Conservation (phyloP, 2,888 invertebrate genomes). For the Tillus elongatus region DNA sequence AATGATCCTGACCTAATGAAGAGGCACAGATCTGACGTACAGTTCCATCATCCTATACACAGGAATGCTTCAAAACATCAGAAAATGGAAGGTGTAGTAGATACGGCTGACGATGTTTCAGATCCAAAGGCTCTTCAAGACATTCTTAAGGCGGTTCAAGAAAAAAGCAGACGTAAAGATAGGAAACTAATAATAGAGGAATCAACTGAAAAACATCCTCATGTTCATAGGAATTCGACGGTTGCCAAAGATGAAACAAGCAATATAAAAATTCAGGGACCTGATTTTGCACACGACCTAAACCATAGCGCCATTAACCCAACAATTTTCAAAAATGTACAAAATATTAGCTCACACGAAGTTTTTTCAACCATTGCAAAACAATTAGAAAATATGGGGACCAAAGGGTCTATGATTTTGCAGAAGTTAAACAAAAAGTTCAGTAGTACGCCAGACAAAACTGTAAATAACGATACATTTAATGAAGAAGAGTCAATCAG, state of each 20-base stretch:
- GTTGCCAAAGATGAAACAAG: conserved; percentile 41
- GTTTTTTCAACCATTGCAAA: conserved; percentile 51
- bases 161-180: conserved; percentile 31
- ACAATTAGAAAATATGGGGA: conserved; percentile 50
- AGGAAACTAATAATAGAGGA: conserved; percentile 35
- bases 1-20: conserved; percentile 58
- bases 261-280: conserved; percentile 28
- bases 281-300: too few relatives aligned
- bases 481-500: conserved; percentile 10
- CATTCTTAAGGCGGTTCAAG: conserved; percentile 30
- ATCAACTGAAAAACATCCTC: conserved; percentile 34
- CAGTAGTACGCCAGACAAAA: conserved; percentile 30
- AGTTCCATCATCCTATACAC: conserved; percentile 50
- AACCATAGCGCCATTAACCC: too few relatives aligned
- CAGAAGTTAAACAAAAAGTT: conserved; percentile 46
- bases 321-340: too few relatives aligned
- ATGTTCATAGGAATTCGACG: conserved; percentile 46
- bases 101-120: conserved; percentile 30
- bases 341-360: too few relatives aligned
- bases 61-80: conserved; percentile 25
- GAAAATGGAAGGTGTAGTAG: conserved; percentile 22
- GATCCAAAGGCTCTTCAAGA: conserved; percentile 33
- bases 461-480: conserved; percentile 36
- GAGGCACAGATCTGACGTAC: conserved; percentile 51
- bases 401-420: conserved; percentile 49